Conservation (phyloP, 2,113 vertebrate genomes). For the Atherinomorus stipes region DNA sequence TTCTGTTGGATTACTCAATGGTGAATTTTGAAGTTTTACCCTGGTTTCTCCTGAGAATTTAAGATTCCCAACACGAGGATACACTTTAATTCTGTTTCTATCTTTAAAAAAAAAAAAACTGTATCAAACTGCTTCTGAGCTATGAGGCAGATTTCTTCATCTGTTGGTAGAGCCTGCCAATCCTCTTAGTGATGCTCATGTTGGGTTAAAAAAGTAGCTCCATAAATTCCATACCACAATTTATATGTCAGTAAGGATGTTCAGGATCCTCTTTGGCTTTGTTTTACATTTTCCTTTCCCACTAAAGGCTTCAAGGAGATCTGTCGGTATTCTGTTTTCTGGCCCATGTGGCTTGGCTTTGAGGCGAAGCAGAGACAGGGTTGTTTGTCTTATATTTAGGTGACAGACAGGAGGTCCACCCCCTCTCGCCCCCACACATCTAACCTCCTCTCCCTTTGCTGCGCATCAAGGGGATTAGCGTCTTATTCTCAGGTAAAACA, state of each 20-base stretch:
- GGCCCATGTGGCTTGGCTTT: constrained; percentile 10
- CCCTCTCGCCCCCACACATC: constrained; percentile 58
- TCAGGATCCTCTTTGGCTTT: constrained; percentile 14
- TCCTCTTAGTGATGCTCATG: constrained; percentile 29
- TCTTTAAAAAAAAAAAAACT: background rate
- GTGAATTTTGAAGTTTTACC: no score
- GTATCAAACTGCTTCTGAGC: background rate
- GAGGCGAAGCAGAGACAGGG: constrained; percentile 41
- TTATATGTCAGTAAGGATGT: constrained; percentile 40
- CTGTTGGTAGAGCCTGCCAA: constrained; percentile 19
- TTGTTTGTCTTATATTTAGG: constrained; percentile 54
- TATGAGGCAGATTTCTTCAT: background rate
- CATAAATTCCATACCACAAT: constrained; percentile 27
- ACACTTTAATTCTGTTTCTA: background rate
- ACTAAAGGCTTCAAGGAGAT: constrained; percentile 31
- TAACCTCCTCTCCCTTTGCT: constrained; percentile 60
- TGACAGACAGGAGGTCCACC: constrained; percentile 74
- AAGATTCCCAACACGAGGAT: no score
- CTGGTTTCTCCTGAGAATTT: no score
- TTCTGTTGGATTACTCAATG: no score
- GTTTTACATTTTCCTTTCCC: constrained; percentile 10
- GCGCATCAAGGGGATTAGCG: constrained; percentile 66
- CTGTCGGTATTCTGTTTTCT: constrained; percentile 9
- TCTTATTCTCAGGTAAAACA: constrained; percentile 66
- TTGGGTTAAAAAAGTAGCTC: constrained; percentile 10